These are phyloP conservation scores for Zaprionus vittiger DNA, from an alignment of 1,140 invertebrate species.

Conservation along the genomic window DNA sequence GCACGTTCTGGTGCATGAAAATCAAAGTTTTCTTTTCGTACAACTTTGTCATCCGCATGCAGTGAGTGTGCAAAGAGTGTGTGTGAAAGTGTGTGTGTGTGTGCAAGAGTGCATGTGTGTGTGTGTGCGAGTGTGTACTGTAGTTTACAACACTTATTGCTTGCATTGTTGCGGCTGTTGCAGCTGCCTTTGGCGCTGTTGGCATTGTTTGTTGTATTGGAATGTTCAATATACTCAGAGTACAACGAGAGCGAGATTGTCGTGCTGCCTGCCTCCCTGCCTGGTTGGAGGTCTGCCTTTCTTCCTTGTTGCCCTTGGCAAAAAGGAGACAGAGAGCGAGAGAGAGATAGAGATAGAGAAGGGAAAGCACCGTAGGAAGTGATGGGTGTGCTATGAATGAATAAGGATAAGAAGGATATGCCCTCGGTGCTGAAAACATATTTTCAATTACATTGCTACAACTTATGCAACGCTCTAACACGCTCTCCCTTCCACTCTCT, in stretches of 20 bases:
- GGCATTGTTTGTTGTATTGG: slow-evolving; percentile 53
- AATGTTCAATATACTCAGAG: slow-evolving; percentile 52
- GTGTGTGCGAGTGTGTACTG: slow-evolving; percentile 25
- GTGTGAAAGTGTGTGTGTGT: neutral
- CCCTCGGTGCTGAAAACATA: slow-evolving; percentile 34
- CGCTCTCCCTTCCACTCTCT: neutral
- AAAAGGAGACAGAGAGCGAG: neutral
- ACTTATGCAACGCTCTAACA: slow-evolving; percentile 22
- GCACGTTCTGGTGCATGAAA: slow-evolving; percentile 10
- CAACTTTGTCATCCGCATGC: slow-evolving; percentile 32
- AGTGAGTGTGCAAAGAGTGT: slow-evolving; percentile 5
- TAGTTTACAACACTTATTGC: slow-evolving; percentile 57
- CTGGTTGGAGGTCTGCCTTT: neutral
- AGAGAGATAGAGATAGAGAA: neutral
- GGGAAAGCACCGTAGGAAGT: neutral
- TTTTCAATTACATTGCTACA: slow-evolving; percentile 55
- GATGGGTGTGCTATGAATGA: slow-evolving; percentile 16
- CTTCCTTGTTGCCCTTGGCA: slow-evolving; percentile 22
- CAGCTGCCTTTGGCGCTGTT: slow-evolving; percentile 32
- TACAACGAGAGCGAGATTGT: slow-evolving; percentile 14
- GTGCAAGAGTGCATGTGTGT: neutral
- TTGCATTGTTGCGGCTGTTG: slow-evolving; percentile 50
- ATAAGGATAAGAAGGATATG: slow-evolving; percentile 30
- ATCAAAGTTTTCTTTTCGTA: slow-evolving; percentile 43
- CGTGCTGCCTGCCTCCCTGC: slow-evolving; percentile 13